These are phyloP conservation scores for Linyphia triangularis DNA, from an alignment of 2,888 invertebrate genomes.

Conservation along the genomic window DNA sequence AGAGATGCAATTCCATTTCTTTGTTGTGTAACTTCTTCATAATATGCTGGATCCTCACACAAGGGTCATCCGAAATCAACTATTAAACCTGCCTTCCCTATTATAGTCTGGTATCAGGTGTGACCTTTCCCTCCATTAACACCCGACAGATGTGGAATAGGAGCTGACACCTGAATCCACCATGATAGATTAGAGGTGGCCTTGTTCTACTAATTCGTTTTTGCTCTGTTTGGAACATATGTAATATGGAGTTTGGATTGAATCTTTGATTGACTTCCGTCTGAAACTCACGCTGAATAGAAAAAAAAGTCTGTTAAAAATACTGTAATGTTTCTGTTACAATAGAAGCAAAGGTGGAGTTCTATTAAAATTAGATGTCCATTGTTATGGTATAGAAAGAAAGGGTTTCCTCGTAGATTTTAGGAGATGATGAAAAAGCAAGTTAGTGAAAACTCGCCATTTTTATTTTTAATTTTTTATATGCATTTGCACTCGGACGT, in stretches of 20 bases:
- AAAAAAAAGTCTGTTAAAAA: neutral
- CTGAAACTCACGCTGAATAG: neutral
- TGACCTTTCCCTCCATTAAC: slow-evolving; percentile 49
- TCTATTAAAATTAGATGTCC: neutral
- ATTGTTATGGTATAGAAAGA: neutral
- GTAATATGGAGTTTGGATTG: slow-evolving; percentile 7
- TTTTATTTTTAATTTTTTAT: no score
- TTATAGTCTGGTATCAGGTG: slow-evolving; percentile 57
- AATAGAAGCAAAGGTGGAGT: neutral
- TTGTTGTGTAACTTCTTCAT: slow-evolving; percentile 11
- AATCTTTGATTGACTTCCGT: slow-evolving; percentile 26
- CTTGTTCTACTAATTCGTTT: slow-evolving; percentile 49
- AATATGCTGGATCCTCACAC: slow-evolving; percentile 14
- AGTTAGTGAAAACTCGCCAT: no score
- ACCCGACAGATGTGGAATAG: slow-evolving; percentile 70
- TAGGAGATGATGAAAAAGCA: neutral
- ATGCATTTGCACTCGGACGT: no score
- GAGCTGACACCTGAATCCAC: slow-evolving; percentile 59
- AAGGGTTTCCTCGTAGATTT: neutral
- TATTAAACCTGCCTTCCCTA: slow-evolving; percentile 64
- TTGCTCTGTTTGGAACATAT: slow-evolving; percentile 38
- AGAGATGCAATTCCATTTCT: slow-evolving; percentile 28
- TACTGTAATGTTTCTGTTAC: neutral
- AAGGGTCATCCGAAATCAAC: slow-evolving; percentile 46
- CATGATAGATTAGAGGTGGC: slow-evolving; percentile 57